A percentile compares a stretch with the other conserved stretches of the same genome.
Conservation (phyloP, 1,140 invertebrate genomes). For the Drosophila subobscura region DNA sequence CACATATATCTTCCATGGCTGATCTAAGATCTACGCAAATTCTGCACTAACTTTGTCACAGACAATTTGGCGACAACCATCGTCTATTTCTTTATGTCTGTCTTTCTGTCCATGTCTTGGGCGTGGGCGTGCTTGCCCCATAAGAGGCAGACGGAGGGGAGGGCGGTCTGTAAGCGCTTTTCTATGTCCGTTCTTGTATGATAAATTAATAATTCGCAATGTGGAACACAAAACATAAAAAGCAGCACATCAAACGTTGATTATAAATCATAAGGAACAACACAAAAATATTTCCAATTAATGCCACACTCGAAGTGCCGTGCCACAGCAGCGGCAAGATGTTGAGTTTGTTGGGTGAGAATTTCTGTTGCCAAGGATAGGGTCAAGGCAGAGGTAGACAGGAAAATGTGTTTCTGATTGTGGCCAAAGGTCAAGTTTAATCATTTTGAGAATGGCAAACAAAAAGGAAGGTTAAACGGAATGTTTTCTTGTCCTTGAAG, state of each 20-base stretch:
- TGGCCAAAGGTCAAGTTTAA: no score
- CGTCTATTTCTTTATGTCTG: conserved; percentile 24
- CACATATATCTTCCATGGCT: not conserved
- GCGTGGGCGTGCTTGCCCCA: conserved; percentile 35
- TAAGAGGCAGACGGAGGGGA: not conserved
- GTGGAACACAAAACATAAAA: conserved; percentile 70
- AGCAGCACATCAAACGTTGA: conserved; percentile 65
- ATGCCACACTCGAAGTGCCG: conserved; percentile 2
- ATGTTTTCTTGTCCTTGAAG: no score
- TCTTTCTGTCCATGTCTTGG: conserved; percentile 2
- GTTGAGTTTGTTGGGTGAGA: conserved; percentile 8
- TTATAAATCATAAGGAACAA: conserved; percentile 64
- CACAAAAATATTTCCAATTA: conserved; percentile 35
- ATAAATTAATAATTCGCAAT: conserved; percentile 67
- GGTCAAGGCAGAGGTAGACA: not conserved
- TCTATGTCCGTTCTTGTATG: conserved; percentile 50
- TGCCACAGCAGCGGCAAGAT: conserved; percentile 8
- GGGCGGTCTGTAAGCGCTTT: conserved; percentile 61
- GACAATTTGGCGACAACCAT: conserved; percentile 70
- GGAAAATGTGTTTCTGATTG: no score
- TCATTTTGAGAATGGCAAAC: no score
- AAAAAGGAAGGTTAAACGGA: no score
- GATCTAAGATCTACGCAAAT: conserved; percentile 58
- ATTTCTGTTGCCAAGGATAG: conserved; percentile 14
- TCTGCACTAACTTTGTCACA: conserved; percentile 69